Base-by-base conservation (phyloP, 2,888 invertebrate species). In the Oscheius myriophilus region DNA sequence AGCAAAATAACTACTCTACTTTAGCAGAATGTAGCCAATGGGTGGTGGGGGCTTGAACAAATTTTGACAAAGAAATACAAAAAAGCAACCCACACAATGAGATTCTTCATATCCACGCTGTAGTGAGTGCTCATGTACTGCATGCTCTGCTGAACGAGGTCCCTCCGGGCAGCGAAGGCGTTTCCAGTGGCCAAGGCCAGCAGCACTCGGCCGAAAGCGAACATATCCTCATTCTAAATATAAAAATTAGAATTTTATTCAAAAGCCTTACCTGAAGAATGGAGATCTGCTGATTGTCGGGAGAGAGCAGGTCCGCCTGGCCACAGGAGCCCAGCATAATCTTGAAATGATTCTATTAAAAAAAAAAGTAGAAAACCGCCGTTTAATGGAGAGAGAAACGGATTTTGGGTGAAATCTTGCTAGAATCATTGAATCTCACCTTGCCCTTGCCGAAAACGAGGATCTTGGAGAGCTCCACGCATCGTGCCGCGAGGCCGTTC, bases 171-270 rank as follows among this genome's bases (percentile, higher is more conserved):
- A 84, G 94, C 94, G 88, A 93, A 91, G 65, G 94, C 90, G 64
- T 93, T 93, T 87, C 95, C 93, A 88, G 95, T 95, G n/a, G 95
- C 94, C 83, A 98, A 89, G 0, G 94, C 93, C 79, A 97, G 89
- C 67, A 96, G 92, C 82, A 97, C 90, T 79, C 93, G 93, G 23
- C 97, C 97, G 26, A 23, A 18, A 21, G 53, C 59, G 39, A 21
- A 53, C 21, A 18, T 26, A 57, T 33, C 33, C 33, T 33, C 33
- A 9, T 33, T 33, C 33, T 33, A 9, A 54, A 21, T 21, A n/a
- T 54, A 54, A 7, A 26, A 26, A 26, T 23, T 26, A n/a, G n/a
- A n/a, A n/a, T n/a, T n/a, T n/a, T n/a, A 49, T 18, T 49, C 18
- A 18, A 21, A 49, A 49, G 11, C 3, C 18, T n/a, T 6, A 49